phyloP scores from a whole-genome alignment of 2,113 vertebrate species.

The Sylvietta virens region DNA sequence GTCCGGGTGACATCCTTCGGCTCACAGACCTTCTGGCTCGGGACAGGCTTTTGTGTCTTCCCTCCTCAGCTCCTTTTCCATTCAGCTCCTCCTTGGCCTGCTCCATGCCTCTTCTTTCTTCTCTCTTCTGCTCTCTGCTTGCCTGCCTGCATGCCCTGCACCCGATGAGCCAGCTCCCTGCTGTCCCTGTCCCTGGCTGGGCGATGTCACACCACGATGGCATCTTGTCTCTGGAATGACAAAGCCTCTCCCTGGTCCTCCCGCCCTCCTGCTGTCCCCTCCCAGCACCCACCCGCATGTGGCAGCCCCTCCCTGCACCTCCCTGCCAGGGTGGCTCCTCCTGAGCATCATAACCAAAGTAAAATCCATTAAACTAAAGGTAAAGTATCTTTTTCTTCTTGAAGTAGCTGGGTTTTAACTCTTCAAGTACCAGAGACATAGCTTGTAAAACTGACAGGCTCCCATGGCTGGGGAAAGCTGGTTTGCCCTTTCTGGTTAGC shows the following conservation, averaged over 20 bases:
- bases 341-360: constrained; percentile 68
- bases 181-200: constrained; percentile 28
- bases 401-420: constrained; percentile 58
- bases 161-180: not conserved
- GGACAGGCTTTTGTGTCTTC: constrained; percentile 65
- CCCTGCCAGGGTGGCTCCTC: constrained; percentile 56
- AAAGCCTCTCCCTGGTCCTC: not conserved
- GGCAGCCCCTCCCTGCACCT: not conserved
- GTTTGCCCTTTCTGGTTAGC: not conserved
- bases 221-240: not conserved
- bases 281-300: not conserved
- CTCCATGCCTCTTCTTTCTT: constrained; percentile 43
- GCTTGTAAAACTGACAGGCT: not conserved
- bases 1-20: constrained; percentile 59
- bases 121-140: constrained; percentile 24
- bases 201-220: not conserved
- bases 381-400: constrained; percentile 71
- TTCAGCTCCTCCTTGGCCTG: constrained; percentile 47
- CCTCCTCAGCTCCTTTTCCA: constrained; percentile 44
- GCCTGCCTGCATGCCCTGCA: constrained; percentile 47
- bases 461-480: not conserved
- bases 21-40: constrained; percentile 64
- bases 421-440: constrained; percentile 68
- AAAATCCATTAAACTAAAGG: constrained; percentile 81
- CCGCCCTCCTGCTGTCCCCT: not conserved